phyloP scores from a whole-genome alignment of 2,888 invertebrate genomes.

The Congeria kusceri region DNA sequence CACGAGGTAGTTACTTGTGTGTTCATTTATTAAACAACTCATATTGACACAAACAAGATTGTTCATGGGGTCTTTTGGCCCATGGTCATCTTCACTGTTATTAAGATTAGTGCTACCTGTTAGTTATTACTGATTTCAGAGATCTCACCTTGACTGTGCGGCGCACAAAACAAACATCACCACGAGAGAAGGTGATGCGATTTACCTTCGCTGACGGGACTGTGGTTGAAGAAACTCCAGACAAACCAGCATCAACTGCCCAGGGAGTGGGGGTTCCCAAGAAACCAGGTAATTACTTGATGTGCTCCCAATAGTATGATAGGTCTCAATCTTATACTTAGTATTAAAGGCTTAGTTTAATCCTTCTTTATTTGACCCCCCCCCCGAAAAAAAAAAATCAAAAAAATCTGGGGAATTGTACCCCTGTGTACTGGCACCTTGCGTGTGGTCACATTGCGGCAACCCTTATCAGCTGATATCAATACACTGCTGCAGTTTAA shows the following conservation, averaged over 20 bases:
- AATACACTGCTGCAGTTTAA: too few relatives aligned
- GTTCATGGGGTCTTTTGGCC: not conserved
- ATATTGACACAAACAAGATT: too few relatives aligned
- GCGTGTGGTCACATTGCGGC: too few relatives aligned
- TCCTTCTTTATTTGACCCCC: too few relatives aligned
- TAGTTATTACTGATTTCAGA: conserved; percentile 35
- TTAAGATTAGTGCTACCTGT: not conserved
- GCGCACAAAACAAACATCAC: conserved; percentile 57
- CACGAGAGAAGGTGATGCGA: conserved; percentile 45
- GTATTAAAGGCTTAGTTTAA: too few relatives aligned
- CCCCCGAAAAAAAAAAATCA: not conserved
- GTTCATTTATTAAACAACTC: too few relatives aligned
- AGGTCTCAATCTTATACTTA: too few relatives aligned
- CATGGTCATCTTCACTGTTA: not conserved
- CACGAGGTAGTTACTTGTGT: too few relatives aligned
- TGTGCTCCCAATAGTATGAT: too few relatives aligned
- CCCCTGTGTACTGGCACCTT: too few relatives aligned
- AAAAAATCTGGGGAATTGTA: too few relatives aligned
- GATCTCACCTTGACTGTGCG: conserved; percentile 61
- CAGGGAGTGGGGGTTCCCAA: conserved; percentile 26
- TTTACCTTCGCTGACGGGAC: conserved; percentile 72
- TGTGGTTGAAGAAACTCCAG: conserved; percentile 59
- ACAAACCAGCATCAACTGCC: conserved; percentile 27
- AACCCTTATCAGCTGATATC: too few relatives aligned
- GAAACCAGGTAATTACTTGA: conserved; percentile 60